A percentile compares a stretch with the other conserved stretches of the same genome.
Evolutionary conservation across 1,140 invertebrate species (phyloP).

Genomic region (Pissodes strobi): DNA sequence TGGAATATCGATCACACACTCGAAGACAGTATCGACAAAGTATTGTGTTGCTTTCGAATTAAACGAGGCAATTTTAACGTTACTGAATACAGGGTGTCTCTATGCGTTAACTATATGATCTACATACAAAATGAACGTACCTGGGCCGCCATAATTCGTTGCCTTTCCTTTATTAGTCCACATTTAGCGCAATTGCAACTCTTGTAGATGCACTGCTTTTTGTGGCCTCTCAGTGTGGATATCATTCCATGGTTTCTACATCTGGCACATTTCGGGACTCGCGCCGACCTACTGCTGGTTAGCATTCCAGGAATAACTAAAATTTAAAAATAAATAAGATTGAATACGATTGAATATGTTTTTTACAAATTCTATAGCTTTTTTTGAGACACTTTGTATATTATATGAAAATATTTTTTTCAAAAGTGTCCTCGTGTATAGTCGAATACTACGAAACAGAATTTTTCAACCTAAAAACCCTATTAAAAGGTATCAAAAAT

Average conservation of each 20-base stretch:
- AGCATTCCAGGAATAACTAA: constrained; percentile 46
- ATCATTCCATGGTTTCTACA: constrained; percentile 96
- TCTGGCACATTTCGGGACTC: constrained; percentile 89
- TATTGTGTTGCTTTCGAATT: constrained; percentile 36
- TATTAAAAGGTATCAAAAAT: too few species aligned
- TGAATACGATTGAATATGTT: too few species aligned
- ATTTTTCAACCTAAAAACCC: too few species aligned
- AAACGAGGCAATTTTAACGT: background rate
- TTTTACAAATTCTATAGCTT: too few species aligned
- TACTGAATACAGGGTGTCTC: background rate
- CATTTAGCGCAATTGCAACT: constrained; percentile 90
- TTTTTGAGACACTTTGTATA: too few species aligned
- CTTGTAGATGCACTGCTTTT: constrained; percentile 86
- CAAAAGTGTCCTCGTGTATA: too few species aligned
- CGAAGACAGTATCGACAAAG: constrained; percentile 37
- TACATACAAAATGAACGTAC: constrained; percentile 59
- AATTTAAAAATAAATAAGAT: too few species aligned
- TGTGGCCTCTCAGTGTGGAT: constrained; percentile 92
- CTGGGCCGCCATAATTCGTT: constrained; percentile 97
- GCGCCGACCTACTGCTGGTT: constrained; percentile 53
- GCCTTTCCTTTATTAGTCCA: constrained; percentile 93
- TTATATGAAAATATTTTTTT: too few species aligned
- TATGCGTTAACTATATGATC: too few species aligned
- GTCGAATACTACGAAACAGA: too few species aligned
- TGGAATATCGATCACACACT: constrained; percentile 53